phyloP scores from a whole-genome alignment of 2,113 vertebrate genomes.

The Pimephales promelas region DNA sequence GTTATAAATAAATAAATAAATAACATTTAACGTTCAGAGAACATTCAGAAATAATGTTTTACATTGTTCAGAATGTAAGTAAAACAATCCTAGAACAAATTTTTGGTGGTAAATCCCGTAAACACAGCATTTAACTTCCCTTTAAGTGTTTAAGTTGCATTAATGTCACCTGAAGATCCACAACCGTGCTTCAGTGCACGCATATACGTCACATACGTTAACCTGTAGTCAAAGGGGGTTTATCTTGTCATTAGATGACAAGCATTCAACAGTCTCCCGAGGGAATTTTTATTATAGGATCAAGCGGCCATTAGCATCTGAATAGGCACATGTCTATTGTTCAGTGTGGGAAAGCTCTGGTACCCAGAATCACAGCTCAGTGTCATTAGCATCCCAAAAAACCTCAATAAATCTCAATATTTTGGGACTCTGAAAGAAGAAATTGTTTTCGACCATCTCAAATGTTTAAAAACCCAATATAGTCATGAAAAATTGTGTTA shows the following conservation, averaged over 20 bases:
- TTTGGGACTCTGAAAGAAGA: not conserved
- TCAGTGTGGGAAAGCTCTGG: conserved; percentile 41
- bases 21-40: too few relatives aligned
- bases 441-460: not conserved
- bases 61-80: too few relatives aligned
- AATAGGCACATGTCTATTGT: conserved; percentile 41
- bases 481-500: not conserved
- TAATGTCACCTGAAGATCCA: not conserved
- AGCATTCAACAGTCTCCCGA: conserved; percentile 12
- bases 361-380: conserved; percentile 24
- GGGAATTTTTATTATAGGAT: conserved; percentile 25
- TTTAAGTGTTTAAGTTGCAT: not conserved
- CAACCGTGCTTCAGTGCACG: not conserved
- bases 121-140: not conserved
- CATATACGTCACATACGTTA: not conserved
- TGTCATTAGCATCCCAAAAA: conserved; percentile 31
- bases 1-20: too few relatives aligned
- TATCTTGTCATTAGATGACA: conserved; percentile 21
- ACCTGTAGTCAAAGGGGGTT: conserved; percentile 1
- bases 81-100: too few relatives aligned
- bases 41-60: too few relatives aligned
- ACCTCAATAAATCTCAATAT: conserved; percentile 12
- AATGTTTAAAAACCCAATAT: not conserved
- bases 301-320: conserved; percentile 33
- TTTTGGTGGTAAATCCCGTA: not conserved